phyloP scores from a whole-genome alignment of 2,113 vertebrate species.

The Pelodiscus sinensis region DNA sequence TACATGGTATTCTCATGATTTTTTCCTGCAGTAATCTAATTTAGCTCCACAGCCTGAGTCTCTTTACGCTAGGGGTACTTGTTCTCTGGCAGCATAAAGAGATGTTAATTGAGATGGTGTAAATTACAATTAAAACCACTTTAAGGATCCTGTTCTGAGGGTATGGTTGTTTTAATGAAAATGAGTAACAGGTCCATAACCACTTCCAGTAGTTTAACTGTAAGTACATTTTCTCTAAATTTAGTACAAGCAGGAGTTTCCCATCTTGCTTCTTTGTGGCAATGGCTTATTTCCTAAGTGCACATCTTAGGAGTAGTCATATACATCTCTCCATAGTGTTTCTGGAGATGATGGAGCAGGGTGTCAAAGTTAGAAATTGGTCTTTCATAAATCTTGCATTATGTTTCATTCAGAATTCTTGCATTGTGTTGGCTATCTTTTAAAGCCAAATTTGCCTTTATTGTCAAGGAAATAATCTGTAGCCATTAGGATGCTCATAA shows the following conservation, averaged over 20 bases:
- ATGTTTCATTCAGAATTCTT: not conserved
- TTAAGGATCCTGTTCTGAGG: constrained; percentile 5
- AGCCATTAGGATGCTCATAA: not conserved
- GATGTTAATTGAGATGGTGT: not conserved
- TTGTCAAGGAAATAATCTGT: not conserved
- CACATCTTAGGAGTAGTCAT: not conserved
- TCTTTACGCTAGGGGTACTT: not conserved
- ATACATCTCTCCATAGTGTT: not conserved
- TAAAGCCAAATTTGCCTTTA: not conserved
- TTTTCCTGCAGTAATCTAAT: not conserved
- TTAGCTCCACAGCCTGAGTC: constrained; percentile 33
- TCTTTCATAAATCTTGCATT: constrained; percentile 15
- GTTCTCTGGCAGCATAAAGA: not conserved
- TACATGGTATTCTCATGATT: constrained; percentile 26
- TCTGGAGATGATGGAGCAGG: not conserved
- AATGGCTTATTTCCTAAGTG: not conserved
- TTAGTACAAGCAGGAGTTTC: not conserved
- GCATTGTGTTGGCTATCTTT: not conserved
- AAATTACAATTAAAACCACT: not conserved
- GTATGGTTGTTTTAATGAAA: not conserved
- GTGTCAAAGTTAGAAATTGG: not conserved
- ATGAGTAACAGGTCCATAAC: not conserved
- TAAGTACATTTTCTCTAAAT: not conserved
- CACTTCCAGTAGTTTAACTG: not conserved
- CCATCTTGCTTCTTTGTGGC: not conserved